Evolutionary conservation across 2,888 invertebrate genomes (phyloP), one percentile per base, ranked within the genome.

Genomic region (Stramonita haemastoma): DNA sequence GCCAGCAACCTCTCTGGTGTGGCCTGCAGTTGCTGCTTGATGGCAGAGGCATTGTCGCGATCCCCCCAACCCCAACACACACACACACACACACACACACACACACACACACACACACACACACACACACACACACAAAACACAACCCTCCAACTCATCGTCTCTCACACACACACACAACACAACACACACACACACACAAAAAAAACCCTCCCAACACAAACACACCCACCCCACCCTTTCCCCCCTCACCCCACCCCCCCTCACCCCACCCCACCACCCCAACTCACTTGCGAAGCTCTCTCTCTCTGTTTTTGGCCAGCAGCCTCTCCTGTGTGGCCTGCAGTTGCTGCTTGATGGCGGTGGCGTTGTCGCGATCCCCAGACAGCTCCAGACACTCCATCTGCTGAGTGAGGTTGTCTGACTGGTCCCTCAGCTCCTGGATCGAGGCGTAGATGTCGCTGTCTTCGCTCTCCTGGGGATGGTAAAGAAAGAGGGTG

Each of bases 391-490:
- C 95, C 77, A 93, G 88, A 77, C 94, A 92, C 56, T 93, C 94
- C 15, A 96, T 92, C 90, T 93, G 93, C 22, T 93, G 91, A 29
- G 93, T 92, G 60, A 96, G 91, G 57, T 94, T 93, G 57, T 95
- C 94, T 26, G 94, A 93, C 89, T 93, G 92, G 81, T 95, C 95
- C 19, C 95, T 92, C 89, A 96, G 92, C 90, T 95, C 94, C 92
- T 95, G 95, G 77, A 96, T 95, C 87, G 94, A 94, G 73, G 94
- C 93, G 91, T 96, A 96, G 60, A 95, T 94, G 66, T 95, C 95
- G 88, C 94, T 91, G 66, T 96, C 96, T 84, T 95, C 95, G 70
- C 94, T 93, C 90, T 95, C 94, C 95, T 92, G 77, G 1, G 60
- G 60, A 22, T 60, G 22, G 60, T 60, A 19, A 15, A 19, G 11